Conservation (phyloP, 1,140 invertebrate species). For the Cherax destructor region DNA sequence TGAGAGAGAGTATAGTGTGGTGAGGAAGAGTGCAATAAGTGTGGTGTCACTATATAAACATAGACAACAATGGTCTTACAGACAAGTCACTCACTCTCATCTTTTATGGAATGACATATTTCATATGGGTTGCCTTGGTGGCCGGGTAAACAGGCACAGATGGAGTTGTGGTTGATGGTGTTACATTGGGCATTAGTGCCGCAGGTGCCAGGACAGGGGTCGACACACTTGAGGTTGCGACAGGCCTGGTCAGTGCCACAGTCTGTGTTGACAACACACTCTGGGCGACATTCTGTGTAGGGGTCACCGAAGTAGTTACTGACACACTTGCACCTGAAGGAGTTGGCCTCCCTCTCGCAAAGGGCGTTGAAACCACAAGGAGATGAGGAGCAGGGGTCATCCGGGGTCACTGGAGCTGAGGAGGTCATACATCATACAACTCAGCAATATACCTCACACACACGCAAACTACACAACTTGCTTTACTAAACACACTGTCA, state of each 20-base stretch:
- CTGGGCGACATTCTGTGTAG: conserved; percentile 79
- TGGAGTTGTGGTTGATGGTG: conserved; percentile 88
- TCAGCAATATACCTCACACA: conserved; percentile 82
- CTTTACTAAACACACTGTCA: conserved; percentile 54
- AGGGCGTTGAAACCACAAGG: conserved; percentile 80
- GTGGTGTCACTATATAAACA: no score
- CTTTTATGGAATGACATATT: conserved; percentile 57
- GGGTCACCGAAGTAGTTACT: conserved; percentile 82
- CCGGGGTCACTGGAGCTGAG: conserved; percentile 27
- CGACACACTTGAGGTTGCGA: conserved; percentile 68
- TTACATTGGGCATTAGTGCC: conserved; percentile 89
- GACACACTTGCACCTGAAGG: conserved; percentile 81
- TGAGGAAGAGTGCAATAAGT: no score
- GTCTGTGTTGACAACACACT: conserved; percentile 84
- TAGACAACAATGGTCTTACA: neutral
- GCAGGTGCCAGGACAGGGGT: conserved; percentile 87
- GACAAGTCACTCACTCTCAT: conserved; percentile 16
- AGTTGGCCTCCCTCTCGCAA: conserved; percentile 87
- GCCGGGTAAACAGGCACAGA: conserved; percentile 87
- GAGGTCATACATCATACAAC: neutral
- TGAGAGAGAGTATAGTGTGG: no score
- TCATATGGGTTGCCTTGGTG: conserved; percentile 87
- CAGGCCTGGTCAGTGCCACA: conserved; percentile 89
- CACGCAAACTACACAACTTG: neutral
- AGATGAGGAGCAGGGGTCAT: conserved; percentile 39